Conservation (phyloP, 2,888 invertebrate species). For the Acronicta leporina region DNA sequence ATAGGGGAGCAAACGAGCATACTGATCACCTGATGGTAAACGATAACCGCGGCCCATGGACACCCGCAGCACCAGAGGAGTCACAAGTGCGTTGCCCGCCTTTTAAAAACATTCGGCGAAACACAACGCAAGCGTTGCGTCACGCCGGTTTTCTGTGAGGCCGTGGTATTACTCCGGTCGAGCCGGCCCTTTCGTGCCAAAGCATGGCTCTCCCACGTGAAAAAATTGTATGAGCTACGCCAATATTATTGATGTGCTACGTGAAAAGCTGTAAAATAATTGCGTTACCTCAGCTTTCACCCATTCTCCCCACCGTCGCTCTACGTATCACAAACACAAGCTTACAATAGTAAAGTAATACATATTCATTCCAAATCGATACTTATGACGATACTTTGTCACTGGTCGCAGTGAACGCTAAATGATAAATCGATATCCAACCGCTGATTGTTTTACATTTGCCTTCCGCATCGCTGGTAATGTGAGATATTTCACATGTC, state of each 20-base stretch:
- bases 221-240: too few relatives aligned
- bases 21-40: too few relatives aligned
- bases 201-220: too few relatives aligned
- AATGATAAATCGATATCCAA: slow-evolving; percentile 34
- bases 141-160: too few relatives aligned
- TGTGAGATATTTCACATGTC: not conserved
- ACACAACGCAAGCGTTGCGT: too few relatives aligned
- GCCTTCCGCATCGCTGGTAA: not conserved
- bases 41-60: too few relatives aligned
- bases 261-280: not conserved
- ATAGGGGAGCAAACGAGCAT: too few relatives aligned
- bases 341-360: not conserved
- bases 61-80: too few relatives aligned
- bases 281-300: not conserved
- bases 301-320: not conserved
- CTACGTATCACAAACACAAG: not conserved
- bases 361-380: not conserved
- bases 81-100: too few relatives aligned
- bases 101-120: too few relatives aligned
- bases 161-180: too few relatives aligned
- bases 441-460: slow-evolving; percentile 17
- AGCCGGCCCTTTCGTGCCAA: too few relatives aligned
- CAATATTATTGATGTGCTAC: not conserved
- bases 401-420: slow-evolving; percentile 20
- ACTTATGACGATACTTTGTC: slow-evolving; percentile 11